Evolutionary conservation across 1,140 invertebrate species (phyloP).

Genomic region (Manduca sexta): DNA sequence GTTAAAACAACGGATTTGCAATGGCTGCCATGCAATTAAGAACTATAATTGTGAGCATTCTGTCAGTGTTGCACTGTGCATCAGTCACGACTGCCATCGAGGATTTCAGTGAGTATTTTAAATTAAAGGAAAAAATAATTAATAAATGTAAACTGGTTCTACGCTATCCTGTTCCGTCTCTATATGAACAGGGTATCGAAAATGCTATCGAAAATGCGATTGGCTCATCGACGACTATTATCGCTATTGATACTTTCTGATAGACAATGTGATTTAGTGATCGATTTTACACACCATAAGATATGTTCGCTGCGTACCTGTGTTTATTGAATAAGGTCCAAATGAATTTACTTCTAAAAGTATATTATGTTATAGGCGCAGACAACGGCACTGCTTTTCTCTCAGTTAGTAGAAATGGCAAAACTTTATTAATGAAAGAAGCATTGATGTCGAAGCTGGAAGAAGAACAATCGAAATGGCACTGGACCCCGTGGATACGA

Average conservation of each 20-base stretch:
- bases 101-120: constrained; percentile 4
- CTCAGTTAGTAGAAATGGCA: constrained; percentile 38
- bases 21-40: no score
- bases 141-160: no score
- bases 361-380: constrained; percentile 2
- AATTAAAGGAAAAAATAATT: no score
- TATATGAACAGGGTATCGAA: no score
- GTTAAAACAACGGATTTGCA: no score
- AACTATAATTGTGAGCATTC: no score
- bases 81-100: not conserved
- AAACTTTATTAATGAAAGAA: constrained; percentile 34
- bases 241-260: not conserved
- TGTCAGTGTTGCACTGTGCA: not conserved
- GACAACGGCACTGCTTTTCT: not conserved
- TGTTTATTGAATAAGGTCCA: no score
- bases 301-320: not conserved
- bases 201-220: no score
- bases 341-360: no score
- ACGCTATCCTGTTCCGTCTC: no score
- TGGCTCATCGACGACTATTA: not conserved
- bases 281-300: not conserved
- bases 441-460: constrained; percentile 41
- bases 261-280: not conserved
- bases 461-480: constrained; percentile 44
- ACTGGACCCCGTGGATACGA: constrained; percentile 54